Evolutionary conservation across 2,797 vertebrate species (phyloP), one percentile per base, ranked within the genome.

Genomic region (Tokudaia muenninki): DNA sequence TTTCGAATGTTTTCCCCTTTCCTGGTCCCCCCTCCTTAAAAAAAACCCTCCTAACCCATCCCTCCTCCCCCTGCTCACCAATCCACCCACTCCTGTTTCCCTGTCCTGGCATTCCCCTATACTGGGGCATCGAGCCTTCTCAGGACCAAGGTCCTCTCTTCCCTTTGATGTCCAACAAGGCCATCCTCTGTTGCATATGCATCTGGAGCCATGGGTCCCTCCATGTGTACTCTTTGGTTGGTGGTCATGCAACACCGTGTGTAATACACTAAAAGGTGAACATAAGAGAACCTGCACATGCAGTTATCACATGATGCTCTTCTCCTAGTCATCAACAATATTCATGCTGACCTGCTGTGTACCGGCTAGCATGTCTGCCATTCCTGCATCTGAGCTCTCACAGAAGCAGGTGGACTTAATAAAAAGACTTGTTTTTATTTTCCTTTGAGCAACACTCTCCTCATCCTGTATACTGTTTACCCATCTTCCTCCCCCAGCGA

Each of bases 261-360:
- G 80, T 97, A 97, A 98, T 93, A 86, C 95, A 80, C 96, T 94
- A 97, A 97, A 98, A 97, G 96, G 97, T 74, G 94, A 98, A 97
- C 84, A 59, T 81, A 95, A 97, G 94, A 96, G 91, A 92, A 84
- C 95, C 96, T 75, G 97, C 95, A 83, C 96, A 98, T 97, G 95
- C 94, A 59, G 94, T 70, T 86, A 67, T 98, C 98, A 98, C 97
- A 94, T 97, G 98, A 98, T 98, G 98, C 98, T 98, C 96, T 96
- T 98, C 97, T 65, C 26, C 81, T 86, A 79, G 96, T 94, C 97
- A 98, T 97, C 98, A 97, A 97, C 0, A 80, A 97, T 0, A 55
- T 24, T 92, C 72, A 37, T 98, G 98, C 98, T 97, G 94, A 16
- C 86, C 92, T 72, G 92, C 96, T 72, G 9, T 87, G 80, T 74